phyloP scores from a whole-genome alignment of 2,888 invertebrate genomes.

The Dryococelus australis region DNA sequence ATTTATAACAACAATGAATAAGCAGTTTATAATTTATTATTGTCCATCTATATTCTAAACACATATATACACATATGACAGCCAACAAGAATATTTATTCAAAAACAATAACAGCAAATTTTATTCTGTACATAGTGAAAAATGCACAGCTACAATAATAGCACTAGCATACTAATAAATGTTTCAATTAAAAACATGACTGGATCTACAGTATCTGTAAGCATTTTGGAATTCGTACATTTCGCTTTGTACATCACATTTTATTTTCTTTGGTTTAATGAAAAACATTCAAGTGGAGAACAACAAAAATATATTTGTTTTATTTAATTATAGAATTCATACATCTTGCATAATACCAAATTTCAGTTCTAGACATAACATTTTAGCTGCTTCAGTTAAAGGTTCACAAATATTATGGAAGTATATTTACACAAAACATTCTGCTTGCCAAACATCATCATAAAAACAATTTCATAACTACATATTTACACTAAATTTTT shows the following conservation, averaged over 20 bases:
- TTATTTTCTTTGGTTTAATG: neutral
- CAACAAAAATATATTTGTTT: neutral
- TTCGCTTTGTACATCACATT: neutral
- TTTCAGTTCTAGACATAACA: neutral
- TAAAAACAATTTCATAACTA: too few species aligned
- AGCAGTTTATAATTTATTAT: neutral
- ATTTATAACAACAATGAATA: constrained; percentile 8
- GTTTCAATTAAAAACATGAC: neutral
- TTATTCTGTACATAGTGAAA: neutral
- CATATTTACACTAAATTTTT: too few species aligned
- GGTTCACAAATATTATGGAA: too few species aligned
- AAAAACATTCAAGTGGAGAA: neutral
- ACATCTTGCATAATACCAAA: neutral
- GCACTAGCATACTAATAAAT: neutral
- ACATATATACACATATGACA: constrained; percentile 11
- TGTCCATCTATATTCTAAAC: constrained; percentile 9
- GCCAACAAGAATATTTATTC: constrained; percentile 8
- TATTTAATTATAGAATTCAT: too few species aligned
- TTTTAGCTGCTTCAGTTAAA: too few species aligned
- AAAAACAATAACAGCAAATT: constrained; percentile 1
- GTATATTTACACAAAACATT: too few species aligned
- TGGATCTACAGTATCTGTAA: neutral
- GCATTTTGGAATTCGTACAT: neutral
- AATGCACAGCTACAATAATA: neutral
- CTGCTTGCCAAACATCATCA: too few species aligned